Percentiles rank a stretch among this genome's conserved stretches.
These are phyloP conservation scores for Capromys pilorides DNA, from an alignment of 2,797 vertebrate species.

Conservation along the genomic window DNA sequence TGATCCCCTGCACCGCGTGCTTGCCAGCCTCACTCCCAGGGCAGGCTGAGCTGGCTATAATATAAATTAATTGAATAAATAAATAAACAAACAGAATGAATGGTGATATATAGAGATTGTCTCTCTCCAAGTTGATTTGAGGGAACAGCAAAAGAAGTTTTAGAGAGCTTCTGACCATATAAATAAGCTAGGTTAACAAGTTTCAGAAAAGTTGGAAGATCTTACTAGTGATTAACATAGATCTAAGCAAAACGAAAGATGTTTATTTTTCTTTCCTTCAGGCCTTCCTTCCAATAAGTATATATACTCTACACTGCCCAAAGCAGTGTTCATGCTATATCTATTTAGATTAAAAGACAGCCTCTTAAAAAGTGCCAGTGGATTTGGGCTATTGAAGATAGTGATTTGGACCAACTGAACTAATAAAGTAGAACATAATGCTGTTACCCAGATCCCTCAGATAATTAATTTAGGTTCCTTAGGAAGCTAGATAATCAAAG, in stretches of 20 bases:
- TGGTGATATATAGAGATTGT: not conserved
- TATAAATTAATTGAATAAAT: no score
- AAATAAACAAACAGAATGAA: no score
- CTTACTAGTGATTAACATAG: not conserved
- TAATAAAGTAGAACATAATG: not conserved
- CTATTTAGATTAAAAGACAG: not conserved
- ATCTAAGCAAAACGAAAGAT: not conserved
- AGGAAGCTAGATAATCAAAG: not conserved
- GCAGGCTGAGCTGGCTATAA: no score
- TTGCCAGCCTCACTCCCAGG: no score
- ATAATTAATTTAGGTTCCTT: not conserved
- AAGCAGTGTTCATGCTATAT: not conserved
- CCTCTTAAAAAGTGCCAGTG: not conserved
- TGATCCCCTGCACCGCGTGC: no score
- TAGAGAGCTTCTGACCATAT: not conserved
- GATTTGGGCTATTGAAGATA: not conserved
- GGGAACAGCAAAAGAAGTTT: no score
- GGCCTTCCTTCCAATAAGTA: not conserved
- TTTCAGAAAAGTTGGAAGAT: not conserved
- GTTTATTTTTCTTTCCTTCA: not conserved
- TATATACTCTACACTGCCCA: not conserved
- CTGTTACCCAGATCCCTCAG: not conserved
- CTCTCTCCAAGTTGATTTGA: not conserved
- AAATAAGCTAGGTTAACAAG: not conserved
- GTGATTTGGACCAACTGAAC: not conserved